These are phyloP conservation scores for Sebastes trivittatus DNA, from an alignment of 2,797 vertebrate species.

Conservation along the genomic window DNA sequence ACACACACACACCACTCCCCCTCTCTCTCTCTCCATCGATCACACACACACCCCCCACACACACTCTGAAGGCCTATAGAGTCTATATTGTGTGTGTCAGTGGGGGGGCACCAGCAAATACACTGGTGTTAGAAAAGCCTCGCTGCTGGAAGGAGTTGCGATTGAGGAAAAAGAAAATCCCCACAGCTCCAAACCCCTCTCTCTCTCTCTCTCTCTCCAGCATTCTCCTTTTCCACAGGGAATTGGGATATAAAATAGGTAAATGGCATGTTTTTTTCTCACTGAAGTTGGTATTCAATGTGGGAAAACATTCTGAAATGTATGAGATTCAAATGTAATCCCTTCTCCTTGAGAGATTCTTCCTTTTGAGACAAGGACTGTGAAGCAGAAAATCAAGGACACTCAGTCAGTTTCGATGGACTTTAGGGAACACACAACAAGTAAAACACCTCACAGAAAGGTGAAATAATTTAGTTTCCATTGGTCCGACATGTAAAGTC, in stretches of 20 bases:
- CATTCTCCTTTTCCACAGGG: neutral
- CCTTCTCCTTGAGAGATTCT: neutral
- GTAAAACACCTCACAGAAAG: neutral
- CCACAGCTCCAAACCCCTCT: neutral
- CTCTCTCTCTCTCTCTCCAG: neutral
- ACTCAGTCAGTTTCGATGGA: neutral
- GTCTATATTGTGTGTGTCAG: constrained; percentile 57
- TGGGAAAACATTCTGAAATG: constrained; percentile 2
- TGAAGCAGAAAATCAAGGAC: constrained; percentile 1
- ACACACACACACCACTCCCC: constrained; percentile 1
- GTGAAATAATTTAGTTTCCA: neutral
- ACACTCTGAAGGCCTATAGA: constrained; percentile 35
- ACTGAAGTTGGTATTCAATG: neutral
- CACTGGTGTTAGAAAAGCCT: constrained; percentile 58
- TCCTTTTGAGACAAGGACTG: neutral
- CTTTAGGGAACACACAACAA: neutral
- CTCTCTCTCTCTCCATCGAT: constrained; percentile 25
- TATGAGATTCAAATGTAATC: constrained; percentile 18
- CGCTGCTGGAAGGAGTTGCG: constrained; percentile 42
- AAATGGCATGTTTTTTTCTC: neutral
- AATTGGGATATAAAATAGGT: neutral
- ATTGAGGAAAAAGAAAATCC: constrained; percentile 9
- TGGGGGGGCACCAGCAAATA: constrained; percentile 62
- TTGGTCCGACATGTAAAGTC: neutral
- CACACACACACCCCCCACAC: constrained; percentile 22